phyloP scores from a whole-genome alignment of 2,888 invertebrate species.

The Globia sparganii region DNA sequence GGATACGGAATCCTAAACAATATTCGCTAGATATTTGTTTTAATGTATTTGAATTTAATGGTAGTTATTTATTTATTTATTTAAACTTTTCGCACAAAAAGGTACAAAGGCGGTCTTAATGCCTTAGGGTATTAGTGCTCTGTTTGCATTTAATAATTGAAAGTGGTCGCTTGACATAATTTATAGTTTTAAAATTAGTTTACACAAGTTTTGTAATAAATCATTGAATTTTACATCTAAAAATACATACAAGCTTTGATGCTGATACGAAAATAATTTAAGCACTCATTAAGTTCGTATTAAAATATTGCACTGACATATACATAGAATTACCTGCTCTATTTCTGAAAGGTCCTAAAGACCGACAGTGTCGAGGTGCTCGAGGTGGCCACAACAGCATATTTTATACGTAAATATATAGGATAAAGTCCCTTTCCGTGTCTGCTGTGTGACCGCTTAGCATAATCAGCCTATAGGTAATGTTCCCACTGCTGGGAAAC shows the following conservation, averaged over 20 bases:
- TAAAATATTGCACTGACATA: background rate
- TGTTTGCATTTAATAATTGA: background rate
- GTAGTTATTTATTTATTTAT: no score
- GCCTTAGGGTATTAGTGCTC: no score
- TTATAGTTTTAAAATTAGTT: no score
- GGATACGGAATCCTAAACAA: background rate
- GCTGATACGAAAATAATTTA: background rate
- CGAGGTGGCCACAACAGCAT: background rate
- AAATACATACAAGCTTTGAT: background rate
- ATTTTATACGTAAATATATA: no score
- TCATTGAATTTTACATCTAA: background rate
- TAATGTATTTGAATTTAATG: no score
- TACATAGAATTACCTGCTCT: background rate
- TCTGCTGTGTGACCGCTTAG: no score
- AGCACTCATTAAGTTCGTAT: background rate
- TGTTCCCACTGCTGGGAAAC: no score
- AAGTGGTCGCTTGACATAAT: background rate
- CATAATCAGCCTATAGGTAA: no score
- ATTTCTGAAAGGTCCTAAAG: background rate
- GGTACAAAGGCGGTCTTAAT: no score
- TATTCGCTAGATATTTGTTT: constrained; percentile 7
- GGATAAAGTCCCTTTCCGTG: no score
- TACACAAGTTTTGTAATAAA: background rate
- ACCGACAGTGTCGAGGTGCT: background rate
- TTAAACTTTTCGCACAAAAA: no score